Conservation (phyloP, 1,140 invertebrate species). For the Sinonovacula constricta region DNA sequence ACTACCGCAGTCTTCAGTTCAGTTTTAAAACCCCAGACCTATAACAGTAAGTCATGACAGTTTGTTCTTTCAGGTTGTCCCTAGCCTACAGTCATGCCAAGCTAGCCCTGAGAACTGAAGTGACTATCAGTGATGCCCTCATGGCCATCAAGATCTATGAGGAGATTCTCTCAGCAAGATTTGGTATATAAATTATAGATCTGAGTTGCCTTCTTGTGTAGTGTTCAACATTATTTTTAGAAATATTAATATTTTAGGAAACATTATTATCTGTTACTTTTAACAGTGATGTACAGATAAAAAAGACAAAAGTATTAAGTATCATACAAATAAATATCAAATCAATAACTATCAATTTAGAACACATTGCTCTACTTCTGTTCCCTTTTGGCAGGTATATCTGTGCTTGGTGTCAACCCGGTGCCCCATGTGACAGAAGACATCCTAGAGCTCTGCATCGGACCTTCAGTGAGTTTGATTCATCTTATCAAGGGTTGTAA, state of each 20-base stretch:
- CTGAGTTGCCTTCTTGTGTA: background rate
- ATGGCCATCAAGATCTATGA: slow-evolving; percentile 65
- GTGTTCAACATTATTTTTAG: background rate
- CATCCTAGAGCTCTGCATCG: slow-evolving; percentile 20
- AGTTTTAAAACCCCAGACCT: background rate
- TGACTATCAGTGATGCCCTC: slow-evolving; percentile 59
- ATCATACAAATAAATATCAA: background rate
- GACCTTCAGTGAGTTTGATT: slow-evolving; percentile 29
- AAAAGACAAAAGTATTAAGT: too few species aligned
- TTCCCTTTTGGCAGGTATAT: background rate
- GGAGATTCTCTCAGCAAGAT: slow-evolving; percentile 58
- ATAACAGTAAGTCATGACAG: background rate
- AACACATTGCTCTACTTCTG: background rate
- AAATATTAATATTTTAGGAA: background rate
- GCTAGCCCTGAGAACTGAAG: slow-evolving; percentile 50
- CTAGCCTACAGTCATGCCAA: slow-evolving; percentile 61
- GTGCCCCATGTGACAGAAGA: slow-evolving; percentile 47
- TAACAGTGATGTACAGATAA: background rate
- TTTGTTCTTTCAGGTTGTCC: slow-evolving; percentile 55
- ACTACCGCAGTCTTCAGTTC: too few species aligned
- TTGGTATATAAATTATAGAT: slow-evolving; percentile 40
- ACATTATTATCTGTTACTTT: background rate
- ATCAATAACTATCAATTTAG: background rate
- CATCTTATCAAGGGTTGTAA: background rate
- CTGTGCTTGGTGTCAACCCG: slow-evolving; percentile 30